Evolutionary conservation across 2,888 invertebrate species (phyloP).

Genomic region (Pandemis cinnamomeana): DNA sequence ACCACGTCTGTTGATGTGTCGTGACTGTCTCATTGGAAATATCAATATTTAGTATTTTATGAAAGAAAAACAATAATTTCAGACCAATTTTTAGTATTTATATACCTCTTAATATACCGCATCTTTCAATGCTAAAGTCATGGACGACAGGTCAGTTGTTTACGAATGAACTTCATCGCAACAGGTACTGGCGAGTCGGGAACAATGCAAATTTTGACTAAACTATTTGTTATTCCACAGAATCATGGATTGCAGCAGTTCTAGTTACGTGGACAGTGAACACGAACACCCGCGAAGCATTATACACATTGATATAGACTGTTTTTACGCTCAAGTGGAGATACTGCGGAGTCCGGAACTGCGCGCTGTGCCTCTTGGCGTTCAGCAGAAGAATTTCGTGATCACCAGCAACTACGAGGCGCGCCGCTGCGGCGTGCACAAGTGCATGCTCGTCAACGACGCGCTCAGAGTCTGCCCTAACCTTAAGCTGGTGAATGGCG

Average conservation of each 20-base stretch:
- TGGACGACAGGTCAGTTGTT: slow-evolving; percentile 76
- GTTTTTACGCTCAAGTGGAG: slow-evolving; percentile 95
- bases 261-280: slow-evolving; percentile 67
- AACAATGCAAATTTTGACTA: slow-evolving; percentile 73
- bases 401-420: slow-evolving; percentile 95
- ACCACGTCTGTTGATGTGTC: slow-evolving; percentile 82
- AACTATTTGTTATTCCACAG: slow-evolving; percentile 71
- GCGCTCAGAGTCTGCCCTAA: slow-evolving; percentile 90
- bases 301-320: slow-evolving; percentile 92
- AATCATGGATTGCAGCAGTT: slow-evolving; percentile 80
- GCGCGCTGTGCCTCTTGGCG: slow-evolving; percentile 88
- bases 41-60: slow-evolving; percentile 81
- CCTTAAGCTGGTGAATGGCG: slow-evolving; percentile 91
- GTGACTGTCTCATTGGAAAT: slow-evolving; percentile 79
- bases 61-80: slow-evolving; percentile 74
- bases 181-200: slow-evolving; percentile 75
- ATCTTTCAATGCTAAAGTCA: slow-evolving; percentile 69
- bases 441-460: slow-evolving; percentile 91
- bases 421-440: slow-evolving; percentile 89
- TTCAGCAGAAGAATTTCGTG: slow-evolving; percentile 93
- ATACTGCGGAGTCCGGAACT: slow-evolving; percentile 89
- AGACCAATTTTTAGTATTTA: slow-evolving; percentile 63
- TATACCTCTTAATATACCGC: slow-evolving; percentile 62
- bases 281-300: slow-evolving; percentile 87
- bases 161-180: slow-evolving; percentile 61